phyloP scores from a whole-genome alignment of 2,797 vertebrate species.

The Schizopygopsis pylzovi region DNA sequence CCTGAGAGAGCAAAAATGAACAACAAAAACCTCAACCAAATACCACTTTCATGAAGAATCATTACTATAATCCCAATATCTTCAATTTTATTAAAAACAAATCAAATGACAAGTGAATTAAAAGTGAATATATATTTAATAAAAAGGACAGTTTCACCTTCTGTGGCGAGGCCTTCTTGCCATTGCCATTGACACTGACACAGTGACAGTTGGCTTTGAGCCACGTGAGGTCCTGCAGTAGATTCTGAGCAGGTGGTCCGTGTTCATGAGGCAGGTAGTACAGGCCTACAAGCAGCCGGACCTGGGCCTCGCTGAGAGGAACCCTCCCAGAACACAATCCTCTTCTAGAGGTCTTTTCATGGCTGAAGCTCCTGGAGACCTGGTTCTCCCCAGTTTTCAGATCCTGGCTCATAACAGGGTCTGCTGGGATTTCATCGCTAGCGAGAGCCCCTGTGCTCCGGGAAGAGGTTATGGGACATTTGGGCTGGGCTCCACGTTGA shows the following conservation, averaged over 20 bases:
- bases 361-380: conserved; percentile 40
- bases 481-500: conserved; percentile 66
- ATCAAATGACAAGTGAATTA: neutral
- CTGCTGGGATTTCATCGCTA: conserved; percentile 41
- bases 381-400: conserved; percentile 61
- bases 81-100: neutral
- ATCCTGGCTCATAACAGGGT: conserved; percentile 31
- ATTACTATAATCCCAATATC: neutral
- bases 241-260: conserved; percentile 75
- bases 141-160: conserved; percentile 68
- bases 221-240: conserved; percentile 86
- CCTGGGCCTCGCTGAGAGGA: conserved; percentile 77
- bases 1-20: conserved; percentile 65
- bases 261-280: conserved; percentile 87
- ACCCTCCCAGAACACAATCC: conserved; percentile 69
- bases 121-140: neutral
- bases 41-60: neutral
- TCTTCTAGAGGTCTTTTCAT: conserved; percentile 67
- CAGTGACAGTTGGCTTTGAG: conserved; percentile 81
- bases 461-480: conserved; percentile 70
- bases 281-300: conserved; percentile 83
- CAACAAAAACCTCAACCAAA: neutral
- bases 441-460: conserved; percentile 43
- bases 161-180: conserved; percentile 67
- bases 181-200: conserved; percentile 73